Evolutionary conservation across 2,888 invertebrate genomes (phyloP).

Genomic region (Pyrrhosoma nymphula): DNA sequence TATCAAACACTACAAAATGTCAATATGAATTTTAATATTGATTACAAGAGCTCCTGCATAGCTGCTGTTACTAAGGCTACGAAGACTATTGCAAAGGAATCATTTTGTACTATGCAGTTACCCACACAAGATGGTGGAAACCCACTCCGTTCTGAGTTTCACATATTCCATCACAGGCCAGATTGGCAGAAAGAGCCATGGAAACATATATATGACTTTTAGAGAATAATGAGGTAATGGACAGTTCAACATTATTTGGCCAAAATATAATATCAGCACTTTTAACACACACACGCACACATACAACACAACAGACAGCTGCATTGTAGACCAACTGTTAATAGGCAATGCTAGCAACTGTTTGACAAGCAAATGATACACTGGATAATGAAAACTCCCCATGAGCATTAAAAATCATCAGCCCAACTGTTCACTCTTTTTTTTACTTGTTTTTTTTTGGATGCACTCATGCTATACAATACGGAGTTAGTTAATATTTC

Average conservation of each 20-base stretch:
- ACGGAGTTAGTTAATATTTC: neutral
- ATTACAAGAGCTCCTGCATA: slow-evolving; percentile 65
- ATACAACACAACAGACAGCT: slow-evolving; percentile 63
- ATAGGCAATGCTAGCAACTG: slow-evolving; percentile 65
- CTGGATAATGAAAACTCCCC: neutral
- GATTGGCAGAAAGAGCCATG: slow-evolving; percentile 61
- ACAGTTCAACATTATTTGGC: slow-evolving; percentile 66
- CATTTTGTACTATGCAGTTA: slow-evolving; percentile 67
- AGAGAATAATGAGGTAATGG: slow-evolving; percentile 65
- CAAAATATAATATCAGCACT: slow-evolving; percentile 55
- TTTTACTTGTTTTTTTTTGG: neutral
- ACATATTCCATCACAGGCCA: slow-evolving; percentile 61
- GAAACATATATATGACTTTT: slow-evolving; percentile 58
- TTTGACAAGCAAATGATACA: slow-evolving; percentile 52
- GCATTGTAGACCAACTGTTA: slow-evolving; percentile 47
- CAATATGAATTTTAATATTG: slow-evolving; percentile 62
- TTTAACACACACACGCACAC: neutral
- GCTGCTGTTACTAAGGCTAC: slow-evolving; percentile 59
- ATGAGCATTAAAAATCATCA: slow-evolving; percentile 23
- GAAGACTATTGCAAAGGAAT: slow-evolving; percentile 66
- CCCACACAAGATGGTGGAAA: slow-evolving; percentile 67
- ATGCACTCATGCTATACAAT: slow-evolving; percentile 38
- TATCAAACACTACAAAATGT: slow-evolving; percentile 66
- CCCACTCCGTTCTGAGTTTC: slow-evolving; percentile 37
- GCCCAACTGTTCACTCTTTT: neutral